phyloP scores from a whole-genome alignment of 2,888 invertebrate species.

The Seira sanloemensis region DNA sequence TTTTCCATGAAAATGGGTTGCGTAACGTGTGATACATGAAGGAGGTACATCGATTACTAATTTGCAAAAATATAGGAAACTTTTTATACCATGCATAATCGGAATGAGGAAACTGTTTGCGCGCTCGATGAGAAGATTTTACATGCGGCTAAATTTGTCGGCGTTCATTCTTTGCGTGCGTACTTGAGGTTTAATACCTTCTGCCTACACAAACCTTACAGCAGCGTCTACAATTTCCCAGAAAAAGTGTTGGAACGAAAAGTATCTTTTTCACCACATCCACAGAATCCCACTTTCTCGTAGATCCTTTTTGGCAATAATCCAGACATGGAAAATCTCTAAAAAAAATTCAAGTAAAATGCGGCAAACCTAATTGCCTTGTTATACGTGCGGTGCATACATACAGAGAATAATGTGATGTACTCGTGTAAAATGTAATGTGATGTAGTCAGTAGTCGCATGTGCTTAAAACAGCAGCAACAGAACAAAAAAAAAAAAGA shows the following conservation, averaged over 20 bases:
- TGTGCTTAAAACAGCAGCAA: not conserved
- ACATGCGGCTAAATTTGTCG: not conserved
- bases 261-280: constrained; percentile 41
- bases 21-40: not conserved
- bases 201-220: not conserved
- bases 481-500: not conserved
- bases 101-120: not conserved
- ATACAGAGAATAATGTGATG: constrained; percentile 31
- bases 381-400: constrained; percentile 67
- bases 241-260: constrained; percentile 57
- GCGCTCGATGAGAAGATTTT: not conserved
- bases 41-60: constrained; percentile 48
- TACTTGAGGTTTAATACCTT: not conserved
- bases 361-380: constrained; percentile 68
- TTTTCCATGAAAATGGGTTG: not conserved
- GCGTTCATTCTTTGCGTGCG: not conserved
- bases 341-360: constrained; percentile 52
- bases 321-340: constrained; percentile 57
- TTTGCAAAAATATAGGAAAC: constrained; percentile 45
- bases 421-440: constrained; percentile 31
- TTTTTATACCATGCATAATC: not conserved
- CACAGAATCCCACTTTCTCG: constrained; percentile 10
- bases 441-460: constrained; percentile 34
- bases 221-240: constrained; percentile 5
- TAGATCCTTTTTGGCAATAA: constrained; percentile 57